Evolutionary conservation across 2,888 invertebrate genomes (phyloP).

Genomic region (Rhingia campestris): DNA sequence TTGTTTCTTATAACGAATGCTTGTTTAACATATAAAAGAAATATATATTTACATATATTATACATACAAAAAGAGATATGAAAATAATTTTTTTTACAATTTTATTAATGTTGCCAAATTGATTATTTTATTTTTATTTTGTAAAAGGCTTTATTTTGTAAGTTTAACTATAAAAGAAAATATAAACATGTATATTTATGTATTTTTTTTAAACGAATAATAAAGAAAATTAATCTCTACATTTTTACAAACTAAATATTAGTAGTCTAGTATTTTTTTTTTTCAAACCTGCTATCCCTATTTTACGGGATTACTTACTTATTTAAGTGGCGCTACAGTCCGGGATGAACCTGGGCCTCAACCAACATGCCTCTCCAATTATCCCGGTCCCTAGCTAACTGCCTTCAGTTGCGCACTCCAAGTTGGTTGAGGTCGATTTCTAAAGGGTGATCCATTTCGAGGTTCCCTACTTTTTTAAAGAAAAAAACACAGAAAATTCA

Average conservation of each 20-base stretch:
- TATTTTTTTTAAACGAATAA: conserved; percentile 68
- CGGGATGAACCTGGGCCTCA: no score
- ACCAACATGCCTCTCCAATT: no score
- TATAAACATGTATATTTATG: conserved; percentile 67
- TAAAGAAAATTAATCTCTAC: conserved; percentile 68
- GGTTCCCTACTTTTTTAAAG: no score
- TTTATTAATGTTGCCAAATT: conserved; percentile 71
- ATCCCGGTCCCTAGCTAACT: no score
- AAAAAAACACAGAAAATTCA: no score
- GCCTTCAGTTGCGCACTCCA: no score
- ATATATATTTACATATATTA: neutral
- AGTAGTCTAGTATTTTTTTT: neutral
- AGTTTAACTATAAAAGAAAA: conserved; percentile 58
- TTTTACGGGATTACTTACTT: no score
- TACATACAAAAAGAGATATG: neutral
- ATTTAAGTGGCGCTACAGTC: no score
- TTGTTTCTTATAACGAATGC: conserved; percentile 50
- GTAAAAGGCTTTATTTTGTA: conserved; percentile 60
- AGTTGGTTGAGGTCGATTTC: no score
- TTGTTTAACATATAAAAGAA: conserved; percentile 46
- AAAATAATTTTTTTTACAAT: conserved; percentile 31
- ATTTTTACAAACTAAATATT: conserved; percentile 62
- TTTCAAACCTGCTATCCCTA: no score
- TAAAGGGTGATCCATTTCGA: no score
- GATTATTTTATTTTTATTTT: conserved; percentile 38